Evolutionary conservation across 2,888 invertebrate genomes (phyloP), one percentile per base, ranked within the genome.

Genomic region (Portevinia maculata): DNA sequence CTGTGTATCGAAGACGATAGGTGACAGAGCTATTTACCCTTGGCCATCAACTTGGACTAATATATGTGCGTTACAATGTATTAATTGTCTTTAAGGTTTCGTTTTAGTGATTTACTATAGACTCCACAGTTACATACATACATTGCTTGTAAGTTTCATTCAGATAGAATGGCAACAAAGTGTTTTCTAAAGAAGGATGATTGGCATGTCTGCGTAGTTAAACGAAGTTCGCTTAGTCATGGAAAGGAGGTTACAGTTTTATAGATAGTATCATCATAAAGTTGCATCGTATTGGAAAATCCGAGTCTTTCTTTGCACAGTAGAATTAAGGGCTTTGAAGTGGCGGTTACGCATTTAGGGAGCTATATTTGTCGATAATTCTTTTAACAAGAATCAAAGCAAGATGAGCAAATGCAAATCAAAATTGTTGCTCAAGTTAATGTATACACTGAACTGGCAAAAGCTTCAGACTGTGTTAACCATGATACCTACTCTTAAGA

Each of bases 31-130:
- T 74, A 39, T 60, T 57, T 41, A 69, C 32, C 73, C 79, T 84
- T 84, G 79, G 69, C 79, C 79, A 74, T 84, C 79, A 84, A 84
- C 73, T 79, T 79, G 65, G 71, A n/a, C 41, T 67, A 21, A 8
- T n/a, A 41, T 55, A 52, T 17, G 34, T 7, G 32, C 48, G 11
- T 9, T 48, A 75, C 70, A 81, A 76, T 70, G 75, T 83, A 37
- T 67, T 76, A 76, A 81, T 76, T 78, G 78, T 71, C 39, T 74
- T 67, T 21, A n/a, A 41, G 15, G 19, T 67, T 57, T 69, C 52
- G 24, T 50, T 57, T 32, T 30, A 46, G 28, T 53, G 55, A 32
- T 13, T 67, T 44, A 11, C 73, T 37, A 55, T 39, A 30, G 55
- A 48, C 13, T 74, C 48, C 5, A 8, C 13, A 15, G 32, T 59